phyloP scores from a whole-genome alignment of 2,888 invertebrate genomes.

The Marasmarcha lunaedactyla region DNA sequence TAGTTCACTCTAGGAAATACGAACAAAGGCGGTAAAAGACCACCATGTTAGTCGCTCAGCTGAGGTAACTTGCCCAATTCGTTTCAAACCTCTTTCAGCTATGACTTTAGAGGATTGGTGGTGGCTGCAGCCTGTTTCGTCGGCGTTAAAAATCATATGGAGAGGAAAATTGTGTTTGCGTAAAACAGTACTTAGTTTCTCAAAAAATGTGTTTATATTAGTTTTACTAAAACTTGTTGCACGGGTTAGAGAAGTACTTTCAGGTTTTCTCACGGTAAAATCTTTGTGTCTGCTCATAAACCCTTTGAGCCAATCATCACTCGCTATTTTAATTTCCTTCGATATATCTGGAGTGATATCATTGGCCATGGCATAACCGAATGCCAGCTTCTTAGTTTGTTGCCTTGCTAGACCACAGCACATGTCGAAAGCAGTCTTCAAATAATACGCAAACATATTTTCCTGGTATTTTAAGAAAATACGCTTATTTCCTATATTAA shows the following conservation, averaged over 20 bases:
- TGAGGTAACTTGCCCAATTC: constrained; percentile 16
- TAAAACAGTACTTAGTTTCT: constrained; percentile 10
- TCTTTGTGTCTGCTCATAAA: constrained; percentile 13
- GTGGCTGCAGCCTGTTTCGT: no score
- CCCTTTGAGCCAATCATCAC: constrained; percentile 14
- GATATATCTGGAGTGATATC: constrained; percentile 12
- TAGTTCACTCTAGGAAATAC: constrained; percentile 14
- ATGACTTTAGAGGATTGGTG: constrained; percentile 11
- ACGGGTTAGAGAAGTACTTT: constrained; percentile 13
- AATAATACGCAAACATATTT: constrained; percentile 13
- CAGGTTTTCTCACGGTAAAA: constrained; percentile 12
- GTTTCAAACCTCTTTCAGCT: constrained; percentile 13
- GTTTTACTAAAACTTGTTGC: constrained; percentile 13
- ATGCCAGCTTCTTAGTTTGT: constrained; percentile 14
- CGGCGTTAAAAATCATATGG: no score
- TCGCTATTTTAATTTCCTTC: constrained; percentile 10
- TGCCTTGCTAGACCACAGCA: constrained; percentile 15
- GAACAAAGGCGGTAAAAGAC: constrained; percentile 13
- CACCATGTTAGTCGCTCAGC: constrained; percentile 11
- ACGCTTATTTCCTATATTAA: constrained; percentile 15
- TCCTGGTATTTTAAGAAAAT: constrained; percentile 14
- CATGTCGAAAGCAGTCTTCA: constrained; percentile 16
- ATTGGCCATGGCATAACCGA: constrained; percentile 14
- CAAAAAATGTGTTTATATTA: constrained; percentile 13
- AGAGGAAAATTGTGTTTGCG: no score